Percentiles rank a stretch among this genome's conserved stretches.
These are phyloP conservation scores for Nycteola revayana DNA, from an alignment of 2,888 invertebrate species.

Conservation along the genomic window DNA sequence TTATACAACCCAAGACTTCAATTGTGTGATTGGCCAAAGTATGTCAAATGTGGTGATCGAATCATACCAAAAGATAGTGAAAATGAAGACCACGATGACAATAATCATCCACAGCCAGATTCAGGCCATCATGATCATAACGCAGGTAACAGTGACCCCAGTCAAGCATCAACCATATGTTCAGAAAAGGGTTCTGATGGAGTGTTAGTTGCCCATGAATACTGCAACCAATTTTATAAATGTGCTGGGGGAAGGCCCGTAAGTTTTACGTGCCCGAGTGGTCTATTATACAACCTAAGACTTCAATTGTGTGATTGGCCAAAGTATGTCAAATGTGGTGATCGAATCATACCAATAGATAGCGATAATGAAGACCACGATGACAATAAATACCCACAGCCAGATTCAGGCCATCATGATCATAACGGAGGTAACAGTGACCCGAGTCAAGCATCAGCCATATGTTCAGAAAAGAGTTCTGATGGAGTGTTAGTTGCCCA, in stretches of 20 bases:
- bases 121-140: slow-evolving; percentile 3
- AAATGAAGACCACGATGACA: slow-evolving; percentile 4
- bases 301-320: slow-evolving; percentile 33
- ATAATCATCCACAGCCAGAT: too few species aligned
- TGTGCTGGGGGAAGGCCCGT: slow-evolving; percentile 34
- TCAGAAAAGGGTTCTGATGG: slow-evolving; percentile 27
- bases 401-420: not conserved
- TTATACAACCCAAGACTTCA: slow-evolving; percentile 36
- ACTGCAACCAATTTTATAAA: slow-evolving; percentile 43
- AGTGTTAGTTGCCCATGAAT: slow-evolving; percentile 36
- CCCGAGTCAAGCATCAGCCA: slow-evolving; percentile 31
- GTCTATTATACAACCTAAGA: slow-evolving; percentile 31
- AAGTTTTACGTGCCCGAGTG: slow-evolving; percentile 24
- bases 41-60: slow-evolving; percentile 42
- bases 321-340: slow-evolving; percentile 32
- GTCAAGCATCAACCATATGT: slow-evolving; percentile 35
- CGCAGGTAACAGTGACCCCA: slow-evolving; percentile 18
- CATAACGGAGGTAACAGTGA: slow-evolving; percentile 27
- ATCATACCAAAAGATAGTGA: slow-evolving; percentile 14
- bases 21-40: slow-evolving; percentile 43
- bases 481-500: slow-evolving; percentile 39
- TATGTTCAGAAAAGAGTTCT: slow-evolving; percentile 35
- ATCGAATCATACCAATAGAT: slow-evolving; percentile 11
- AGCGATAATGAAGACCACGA: slow-evolving; percentile 4
- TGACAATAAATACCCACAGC: slow-evolving; percentile 23